Percentiles rank a stretch among this genome's conserved stretches.
These are phyloP conservation scores for Eleginops maclovinus DNA, from an alignment of 2,113 vertebrate species.

Conservation along the genomic window DNA sequence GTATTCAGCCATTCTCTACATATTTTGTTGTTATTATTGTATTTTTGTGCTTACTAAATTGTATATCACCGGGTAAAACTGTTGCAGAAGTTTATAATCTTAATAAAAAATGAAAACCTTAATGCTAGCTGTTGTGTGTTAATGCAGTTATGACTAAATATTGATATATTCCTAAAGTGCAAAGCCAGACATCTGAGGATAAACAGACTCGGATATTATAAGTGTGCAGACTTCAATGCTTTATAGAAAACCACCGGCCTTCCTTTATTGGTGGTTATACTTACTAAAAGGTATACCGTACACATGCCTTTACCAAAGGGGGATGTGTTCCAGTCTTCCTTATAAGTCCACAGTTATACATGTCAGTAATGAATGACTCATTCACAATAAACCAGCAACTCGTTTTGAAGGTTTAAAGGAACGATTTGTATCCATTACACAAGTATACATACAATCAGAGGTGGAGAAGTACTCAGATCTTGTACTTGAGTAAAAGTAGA, in stretches of 20 bases:
- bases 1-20: conserved; percentile 87
- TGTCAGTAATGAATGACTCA: neutral
- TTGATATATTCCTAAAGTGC: neutral
- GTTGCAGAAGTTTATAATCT: conserved; percentile 95
- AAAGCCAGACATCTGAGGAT: neutral
- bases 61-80: conserved; percentile 96
- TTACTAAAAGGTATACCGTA: neutral
- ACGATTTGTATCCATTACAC: neutral
- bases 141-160: neutral
- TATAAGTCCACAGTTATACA: neutral
- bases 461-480: too few species aligned
- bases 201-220: neutral
- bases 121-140: conserved; percentile 27
- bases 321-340: neutral
- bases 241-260: too few species aligned
- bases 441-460: too few species aligned
- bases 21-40: conserved; percentile 88
- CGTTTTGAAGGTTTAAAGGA: neutral
- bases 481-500: too few species aligned
- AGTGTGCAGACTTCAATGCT: neutral
- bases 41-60: conserved; percentile 92
- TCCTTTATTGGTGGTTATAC: neutral
- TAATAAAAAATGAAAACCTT: conserved; percentile 88
- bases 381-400: neutral
- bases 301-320: neutral